Conservation (phyloP, 1,140 invertebrate species). For the Drosophila nigrodunni region DNA sequence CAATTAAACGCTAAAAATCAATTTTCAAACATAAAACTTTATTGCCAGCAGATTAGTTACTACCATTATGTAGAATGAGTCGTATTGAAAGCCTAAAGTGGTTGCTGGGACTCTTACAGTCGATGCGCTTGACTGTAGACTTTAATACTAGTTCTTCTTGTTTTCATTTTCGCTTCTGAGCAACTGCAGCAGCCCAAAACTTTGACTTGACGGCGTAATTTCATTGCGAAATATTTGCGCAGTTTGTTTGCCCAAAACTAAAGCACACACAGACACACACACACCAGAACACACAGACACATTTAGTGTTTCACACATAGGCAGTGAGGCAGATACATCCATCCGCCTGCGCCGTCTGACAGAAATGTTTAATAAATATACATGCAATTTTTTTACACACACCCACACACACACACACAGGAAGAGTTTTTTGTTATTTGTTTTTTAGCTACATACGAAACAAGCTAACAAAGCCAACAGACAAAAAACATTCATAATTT, state of each 20-base stretch:
- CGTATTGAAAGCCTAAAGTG: no score
- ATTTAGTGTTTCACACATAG: conserved; percentile 17
- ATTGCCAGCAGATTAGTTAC: no score
- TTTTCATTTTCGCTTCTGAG: conserved; percentile 35
- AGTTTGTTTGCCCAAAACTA: conserved; percentile 54
- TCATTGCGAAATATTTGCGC: conserved; percentile 77
- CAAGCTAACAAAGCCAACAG: conserved; percentile 42
- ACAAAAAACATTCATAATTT: conserved; percentile 70
- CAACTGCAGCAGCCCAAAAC: conserved; percentile 47
- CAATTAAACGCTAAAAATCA: no score
- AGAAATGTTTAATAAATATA: conserved; percentile 78
- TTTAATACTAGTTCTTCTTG: conserved; percentile 35
- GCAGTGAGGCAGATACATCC: conserved; percentile 17
- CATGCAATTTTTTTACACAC: conserved; percentile 30
- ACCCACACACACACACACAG: conserved; percentile 6
- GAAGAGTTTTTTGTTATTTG: conserved; percentile 24
- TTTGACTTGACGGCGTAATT: conserved; percentile 80
- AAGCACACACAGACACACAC: conserved; percentile 32
- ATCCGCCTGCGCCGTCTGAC: conserved; percentile 15
- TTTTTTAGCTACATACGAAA: conserved; percentile 45
- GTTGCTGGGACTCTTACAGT: no score
- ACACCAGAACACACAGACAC: background rate
- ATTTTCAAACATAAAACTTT: no score
- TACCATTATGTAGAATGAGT: no score
- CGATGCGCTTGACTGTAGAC: background rate